Evolutionary conservation across 1,140 invertebrate species (phyloP).

Genomic region (Drepana arcuata): DNA sequence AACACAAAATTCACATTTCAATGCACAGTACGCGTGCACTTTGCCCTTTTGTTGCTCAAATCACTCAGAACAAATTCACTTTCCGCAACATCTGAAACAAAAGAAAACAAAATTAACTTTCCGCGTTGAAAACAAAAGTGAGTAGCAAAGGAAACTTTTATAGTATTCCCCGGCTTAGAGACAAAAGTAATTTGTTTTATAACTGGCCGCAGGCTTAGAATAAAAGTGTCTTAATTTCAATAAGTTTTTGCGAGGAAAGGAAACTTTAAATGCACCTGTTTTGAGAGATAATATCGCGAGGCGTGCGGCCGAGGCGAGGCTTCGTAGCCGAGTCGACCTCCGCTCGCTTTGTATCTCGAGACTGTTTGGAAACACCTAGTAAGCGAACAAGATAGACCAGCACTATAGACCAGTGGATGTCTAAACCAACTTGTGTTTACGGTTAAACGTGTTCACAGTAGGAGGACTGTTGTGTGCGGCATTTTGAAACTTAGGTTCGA

Average conservation of each 20-base stretch:
- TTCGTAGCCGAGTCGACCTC: conserved; percentile 42
- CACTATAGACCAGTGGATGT: conserved; percentile 39
- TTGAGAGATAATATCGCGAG: conserved; percentile 7
- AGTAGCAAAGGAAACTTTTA: not conserved
- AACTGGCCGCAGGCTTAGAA: conserved; percentile 3
- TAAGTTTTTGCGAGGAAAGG: no score
- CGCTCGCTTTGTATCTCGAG: conserved; percentile 28
- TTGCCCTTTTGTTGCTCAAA: conserved; percentile 22
- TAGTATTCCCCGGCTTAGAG: conserved; percentile 3
- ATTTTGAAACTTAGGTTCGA: conserved; percentile 24
- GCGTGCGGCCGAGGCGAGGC: conserved; percentile 19
- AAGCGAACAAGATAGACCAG: conserved; percentile 25
- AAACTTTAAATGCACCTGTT: conserved; percentile 18
- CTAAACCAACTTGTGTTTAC: conserved; percentile 41
- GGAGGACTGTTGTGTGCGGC: conserved; percentile 36
- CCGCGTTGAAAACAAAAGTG: conserved; percentile 5
- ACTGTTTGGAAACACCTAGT: conserved; percentile 41
- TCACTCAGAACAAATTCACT: conserved; percentile 42
- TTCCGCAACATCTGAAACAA: conserved; percentile 60
- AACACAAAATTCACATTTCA: conserved; percentile 65
- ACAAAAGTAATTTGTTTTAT: conserved; percentile 5
- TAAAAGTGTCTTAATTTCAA: conserved; percentile 5
- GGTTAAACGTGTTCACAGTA: conserved; percentile 24
- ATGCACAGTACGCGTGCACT: conserved; percentile 29
- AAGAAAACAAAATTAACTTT: conserved; percentile 27